Base-by-base conservation (phyloP, 2,888 invertebrate genomes). In the Halictus ligatus region DNA sequence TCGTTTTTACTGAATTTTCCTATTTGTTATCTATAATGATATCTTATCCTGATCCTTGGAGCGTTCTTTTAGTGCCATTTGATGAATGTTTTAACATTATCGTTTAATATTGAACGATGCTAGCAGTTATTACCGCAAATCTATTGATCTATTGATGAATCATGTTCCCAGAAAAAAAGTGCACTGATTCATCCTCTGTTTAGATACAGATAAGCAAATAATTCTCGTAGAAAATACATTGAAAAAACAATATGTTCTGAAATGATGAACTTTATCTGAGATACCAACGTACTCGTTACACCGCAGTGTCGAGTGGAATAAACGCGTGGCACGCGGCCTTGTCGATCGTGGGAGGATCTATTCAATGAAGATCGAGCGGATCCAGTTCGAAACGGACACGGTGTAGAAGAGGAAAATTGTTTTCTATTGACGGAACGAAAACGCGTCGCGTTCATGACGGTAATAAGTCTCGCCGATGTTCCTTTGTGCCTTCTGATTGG, bases 221-320 rank as follows among this genome's bases (percentile, higher is more conserved):
- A 64, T n/a, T 18, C 29, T 18, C 8, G 5, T 29, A 18, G 64
- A 8, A 29, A 29, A 3, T 29, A 18, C 8, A 29, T 3, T 2
- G 8, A 8, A 18, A 60, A 60, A 25, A 7, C 15, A 13, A 29
- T 7, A 29, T 12, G 12, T n/a, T 58, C 21, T 0, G 1, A n/a
- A n/a, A 21, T 29, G 15, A n/a, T 29, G 8, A 64, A 29, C 15
- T 3, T 6, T 29, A n/a, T 29, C 29, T 64, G 64, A 64, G 18
- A 29, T 15, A 8, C 29, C 29, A 29, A 29, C 29, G 64, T 15
- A 15, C 7, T 29, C 18, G 15, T 29, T 29, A 13, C 29, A 13
- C 18, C 3, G 29, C 64, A 18, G 7, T 18, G 8, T 12, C 25
- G 15, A 64, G 76, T 46, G 60, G 85, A 75, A 83, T 69, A 80